Evolutionary conservation across 2,888 invertebrate genomes (phyloP).

Genomic region (Camponotus fellah): DNA sequence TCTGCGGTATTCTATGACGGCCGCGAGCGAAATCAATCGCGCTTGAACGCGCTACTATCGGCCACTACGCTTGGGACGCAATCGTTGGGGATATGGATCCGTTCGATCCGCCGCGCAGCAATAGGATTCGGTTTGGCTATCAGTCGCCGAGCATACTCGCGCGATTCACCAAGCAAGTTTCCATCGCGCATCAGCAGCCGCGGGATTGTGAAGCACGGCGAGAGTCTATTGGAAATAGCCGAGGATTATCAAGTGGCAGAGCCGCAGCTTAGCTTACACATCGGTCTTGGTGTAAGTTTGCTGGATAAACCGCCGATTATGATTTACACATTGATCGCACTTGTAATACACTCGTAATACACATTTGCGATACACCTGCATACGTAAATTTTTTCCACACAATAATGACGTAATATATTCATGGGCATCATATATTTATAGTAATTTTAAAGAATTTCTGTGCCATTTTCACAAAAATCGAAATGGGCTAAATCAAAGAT

Average conservation of each 20-base stretch:
- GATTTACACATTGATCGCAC: constrained; percentile 20
- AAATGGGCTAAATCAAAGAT: background rate
- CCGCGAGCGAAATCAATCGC: constrained; percentile 38
- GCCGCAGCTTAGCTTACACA: constrained; percentile 44
- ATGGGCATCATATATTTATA: too few species aligned
- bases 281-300: constrained; percentile 30
- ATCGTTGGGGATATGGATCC: constrained; percentile 28
- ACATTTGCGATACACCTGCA: background rate
- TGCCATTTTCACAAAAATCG: background rate
- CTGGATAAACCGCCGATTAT: constrained; percentile 33
- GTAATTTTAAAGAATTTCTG: background rate
- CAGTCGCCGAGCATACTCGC: constrained; percentile 31
- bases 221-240: constrained; percentile 44
- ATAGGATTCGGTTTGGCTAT: constrained; percentile 44
- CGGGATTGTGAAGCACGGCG: constrained; percentile 7
- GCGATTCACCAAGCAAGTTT: constrained; percentile 41
- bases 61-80: constrained; percentile 11
- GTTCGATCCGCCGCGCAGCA: constrained; percentile 21
- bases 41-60: constrained; percentile 41
- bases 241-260: constrained; percentile 42
- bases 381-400: background rate
- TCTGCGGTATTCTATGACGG: background rate
- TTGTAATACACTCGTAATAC: too few species aligned
- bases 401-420: too few species aligned
- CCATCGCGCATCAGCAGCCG: constrained; percentile 27